Percentiles rank a stretch among this genome's conserved stretches.
phyloP scores from a whole-genome alignment of 2,113 vertebrate species.

The Aptenodytes forsteri region DNA sequence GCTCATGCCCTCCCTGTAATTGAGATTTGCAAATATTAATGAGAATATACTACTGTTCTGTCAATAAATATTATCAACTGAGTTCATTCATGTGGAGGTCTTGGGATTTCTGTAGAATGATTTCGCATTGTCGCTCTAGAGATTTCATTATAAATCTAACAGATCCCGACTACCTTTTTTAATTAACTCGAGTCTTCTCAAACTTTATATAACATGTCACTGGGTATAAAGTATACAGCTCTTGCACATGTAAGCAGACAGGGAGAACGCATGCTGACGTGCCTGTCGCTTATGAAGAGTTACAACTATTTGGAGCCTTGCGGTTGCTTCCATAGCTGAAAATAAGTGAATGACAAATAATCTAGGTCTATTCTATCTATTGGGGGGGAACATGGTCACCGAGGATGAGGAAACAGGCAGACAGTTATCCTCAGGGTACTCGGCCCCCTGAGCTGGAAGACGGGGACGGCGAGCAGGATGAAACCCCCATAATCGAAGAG shows the following conservation, averaged over 20 bases:
- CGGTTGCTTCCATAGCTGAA: background rate
- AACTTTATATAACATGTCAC: background rate
- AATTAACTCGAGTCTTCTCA: conserved; percentile 47
- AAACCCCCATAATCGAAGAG: too few relatives aligned
- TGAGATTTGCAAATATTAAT: conserved; percentile 62
- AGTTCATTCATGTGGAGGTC: conserved; percentile 10
- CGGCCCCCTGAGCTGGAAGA: too few relatives aligned
- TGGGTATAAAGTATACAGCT: background rate
- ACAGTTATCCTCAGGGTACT: too few relatives aligned
- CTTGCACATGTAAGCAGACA: background rate
- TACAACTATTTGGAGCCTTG: background rate
- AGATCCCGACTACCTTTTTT: background rate
- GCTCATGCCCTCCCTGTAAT: conserved; percentile 16
- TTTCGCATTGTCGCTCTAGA: conserved; percentile 15
- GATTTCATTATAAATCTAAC: conserved; percentile 5
- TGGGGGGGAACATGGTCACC: too few relatives aligned
- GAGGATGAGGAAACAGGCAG: too few relatives aligned
- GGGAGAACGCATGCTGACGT: background rate
- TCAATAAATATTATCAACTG: conserved; percentile 53
- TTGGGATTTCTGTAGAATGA: conserved; percentile 35
- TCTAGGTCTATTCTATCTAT: background rate
- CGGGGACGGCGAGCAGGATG: too few relatives aligned
- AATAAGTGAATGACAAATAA: background rate
- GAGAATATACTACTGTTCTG: conserved; percentile 24
- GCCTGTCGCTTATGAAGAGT: background rate